Base-by-base conservation (phyloP, 2,113 vertebrate species). In the Morone saxatilis region DNA sequence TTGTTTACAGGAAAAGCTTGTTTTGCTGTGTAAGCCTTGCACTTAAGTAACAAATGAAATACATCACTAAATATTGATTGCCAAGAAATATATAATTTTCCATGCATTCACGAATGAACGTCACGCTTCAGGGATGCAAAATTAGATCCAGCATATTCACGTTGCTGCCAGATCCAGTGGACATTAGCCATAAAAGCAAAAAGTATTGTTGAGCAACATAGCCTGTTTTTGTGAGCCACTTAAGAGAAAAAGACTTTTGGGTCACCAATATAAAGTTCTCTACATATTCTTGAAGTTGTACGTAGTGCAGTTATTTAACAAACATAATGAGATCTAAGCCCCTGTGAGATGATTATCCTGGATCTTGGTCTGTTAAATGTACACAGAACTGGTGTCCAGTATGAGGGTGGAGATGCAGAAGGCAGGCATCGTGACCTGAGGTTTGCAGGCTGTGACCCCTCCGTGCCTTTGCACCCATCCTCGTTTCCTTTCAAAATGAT, bases 281-380 rank as follows among this genome's bases (percentile, higher is more conserved):
- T 6, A 16, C 4, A 25, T 12, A 12, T 51, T 20, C 19, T 12
- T 38, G 3, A 69, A 51, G n/a, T 12, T 72, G 7, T 4, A 10
- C 50, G 12, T 9, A 20, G 16, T 63, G 7, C 20, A 59, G 17
- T 47, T 56, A 59, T 25, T 31, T 14, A 48, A 54, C 12, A 71
- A 63, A 22, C 2, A 56, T 4, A 31, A 13, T 53, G 69, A 86
- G 48, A 80, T 89, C 81, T 79, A 76, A 89, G 16, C 14, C 71
- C 66, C 43, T 20, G 57, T 47, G 36, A 72, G 40, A 51, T 51
- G 71, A 69, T 22, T 48, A 72, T 66, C 81, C 74, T 50, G n/a
- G 6, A 31, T 31, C 31, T 14, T 10, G 63, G 73, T 86, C 62
- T 71, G 56, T 40, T 60, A 14, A 66, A 57, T 60, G 43, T 65